A percentile compares a stretch with the other conserved stretches of the same genome.
phyloP scores from a whole-genome alignment of 2,888 invertebrate species.

The Idaea aversata region DNA sequence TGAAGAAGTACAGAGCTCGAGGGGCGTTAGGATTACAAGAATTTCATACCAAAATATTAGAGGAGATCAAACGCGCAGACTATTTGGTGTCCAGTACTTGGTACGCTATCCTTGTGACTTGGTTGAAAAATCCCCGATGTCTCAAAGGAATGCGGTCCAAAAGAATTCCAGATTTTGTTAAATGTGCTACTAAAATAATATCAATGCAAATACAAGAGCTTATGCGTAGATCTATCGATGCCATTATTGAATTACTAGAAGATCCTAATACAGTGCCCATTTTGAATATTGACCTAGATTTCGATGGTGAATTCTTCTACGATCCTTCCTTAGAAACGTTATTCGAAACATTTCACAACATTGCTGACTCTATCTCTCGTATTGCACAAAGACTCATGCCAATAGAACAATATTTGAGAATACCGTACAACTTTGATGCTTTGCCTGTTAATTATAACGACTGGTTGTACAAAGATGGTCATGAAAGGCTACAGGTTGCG shows the following conservation, averaged over 20 bases:
- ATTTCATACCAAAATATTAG: constrained; percentile 54
- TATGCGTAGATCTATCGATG: constrained; percentile 84
- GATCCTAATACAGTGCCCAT: constrained; percentile 80
- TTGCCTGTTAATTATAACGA: constrained; percentile 81
- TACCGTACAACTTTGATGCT: constrained; percentile 65
- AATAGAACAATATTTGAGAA: constrained; percentile 74
- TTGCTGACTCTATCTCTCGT: constrained; percentile 78
- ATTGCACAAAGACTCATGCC: constrained; percentile 82
- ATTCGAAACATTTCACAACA: constrained; percentile 76
- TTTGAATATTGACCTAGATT: constrained; percentile 80
- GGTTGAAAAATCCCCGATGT: constrained; percentile 75
- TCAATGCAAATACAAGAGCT: constrained; percentile 83
- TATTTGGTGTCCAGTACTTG: constrained; percentile 68
- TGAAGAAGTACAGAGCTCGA: constrained; percentile 64
- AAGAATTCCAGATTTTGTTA: constrained; percentile 60
- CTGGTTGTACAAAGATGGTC: constrained; percentile 76
- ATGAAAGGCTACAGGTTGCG: constrained; percentile 71
- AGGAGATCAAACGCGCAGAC: constrained; percentile 67
- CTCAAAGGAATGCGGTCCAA: constrained; percentile 62
- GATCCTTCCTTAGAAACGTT: constrained; percentile 81
- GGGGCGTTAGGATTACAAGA: constrained; percentile 63
- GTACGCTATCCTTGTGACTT: constrained; percentile 65
- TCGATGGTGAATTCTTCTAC: constrained; percentile 77
- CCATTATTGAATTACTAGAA: constrained; percentile 79
- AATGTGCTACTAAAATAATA: constrained; percentile 70